A percentile compares a stretch with the other conserved stretches of the same genome.
These are phyloP conservation scores for Megaleporinus macrocephalus DNA, from an alignment of 2,113 vertebrate species.

Conservation along the genomic window DNA sequence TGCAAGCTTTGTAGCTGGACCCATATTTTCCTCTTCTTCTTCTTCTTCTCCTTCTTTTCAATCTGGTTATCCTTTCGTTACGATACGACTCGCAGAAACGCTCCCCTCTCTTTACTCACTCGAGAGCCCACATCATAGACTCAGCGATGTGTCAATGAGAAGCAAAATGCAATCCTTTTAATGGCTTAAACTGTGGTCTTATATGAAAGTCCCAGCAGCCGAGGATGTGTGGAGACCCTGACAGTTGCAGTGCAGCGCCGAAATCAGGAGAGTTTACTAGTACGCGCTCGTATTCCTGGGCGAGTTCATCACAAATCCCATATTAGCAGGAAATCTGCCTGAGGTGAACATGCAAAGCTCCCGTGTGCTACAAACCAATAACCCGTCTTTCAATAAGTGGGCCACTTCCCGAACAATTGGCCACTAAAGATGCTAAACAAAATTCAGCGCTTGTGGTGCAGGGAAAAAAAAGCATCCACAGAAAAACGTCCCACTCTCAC, in stretches of 20 bases:
- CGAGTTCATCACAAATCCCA: neutral
- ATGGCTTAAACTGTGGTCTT: neutral
- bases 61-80: conserved; percentile 4
- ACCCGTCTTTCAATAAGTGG: conserved; percentile 24
- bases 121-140: conserved; percentile 44
- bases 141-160: neutral
- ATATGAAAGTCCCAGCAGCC: neutral
- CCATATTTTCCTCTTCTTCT: conserved; percentile 62
- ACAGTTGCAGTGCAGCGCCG: neutral
- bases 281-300: neutral
- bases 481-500: neutral
- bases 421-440: too few relatives aligned
- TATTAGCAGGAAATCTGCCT: conserved; percentile 7
- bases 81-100: conserved; percentile 12
- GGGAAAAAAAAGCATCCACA: neutral
- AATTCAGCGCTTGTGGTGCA: too few relatives aligned
- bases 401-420: conserved; percentile 19
- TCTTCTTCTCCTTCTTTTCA: neutral
- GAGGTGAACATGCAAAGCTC: neutral
- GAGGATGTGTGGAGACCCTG: neutral
- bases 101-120: conserved; percentile 5
- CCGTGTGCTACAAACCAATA: neutral
- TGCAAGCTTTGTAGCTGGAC: conserved; percentile 91
- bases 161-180: neutral
- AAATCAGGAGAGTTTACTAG: neutral